A percentile compares a stretch with the other conserved stretches of the same genome.
These are phyloP conservation scores for Dendroctonus valens DNA, from an alignment of 1,140 invertebrate genomes.

Conservation along the genomic window DNA sequence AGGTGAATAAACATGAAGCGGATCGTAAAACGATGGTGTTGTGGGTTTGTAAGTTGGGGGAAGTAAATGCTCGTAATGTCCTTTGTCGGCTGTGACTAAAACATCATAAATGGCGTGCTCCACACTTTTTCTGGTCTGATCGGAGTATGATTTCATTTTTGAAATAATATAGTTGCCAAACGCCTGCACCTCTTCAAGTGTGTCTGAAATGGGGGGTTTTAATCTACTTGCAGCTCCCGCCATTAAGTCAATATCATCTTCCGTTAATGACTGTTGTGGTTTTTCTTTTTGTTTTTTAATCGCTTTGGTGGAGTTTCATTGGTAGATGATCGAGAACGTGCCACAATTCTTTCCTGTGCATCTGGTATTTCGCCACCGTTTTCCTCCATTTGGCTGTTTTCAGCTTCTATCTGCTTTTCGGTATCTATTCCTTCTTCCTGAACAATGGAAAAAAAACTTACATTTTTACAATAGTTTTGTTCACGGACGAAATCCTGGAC, in stretches of 20 bases:
- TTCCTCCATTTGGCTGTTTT: conserved; percentile 6
- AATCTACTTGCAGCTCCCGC: conserved; percentile 14
- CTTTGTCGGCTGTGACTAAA: conserved; percentile 13
- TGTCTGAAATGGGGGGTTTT: conserved; percentile 11
- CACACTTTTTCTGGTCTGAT: conserved; percentile 6
- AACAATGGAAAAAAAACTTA: neutral
- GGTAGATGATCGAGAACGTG: conserved; percentile 15
- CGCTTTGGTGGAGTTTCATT: conserved; percentile 7
- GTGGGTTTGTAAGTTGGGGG: conserved; percentile 15
- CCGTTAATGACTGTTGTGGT: conserved; percentile 9
- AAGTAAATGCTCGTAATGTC: conserved; percentile 15
- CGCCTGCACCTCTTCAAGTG: conserved; percentile 16
- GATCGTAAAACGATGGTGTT: conserved; percentile 12
- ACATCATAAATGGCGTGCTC: conserved; percentile 16
- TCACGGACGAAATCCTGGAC: conserved; percentile 1
- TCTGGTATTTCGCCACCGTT: conserved; percentile 10
- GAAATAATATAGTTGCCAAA: conserved; percentile 22
- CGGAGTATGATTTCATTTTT: conserved; percentile 21
- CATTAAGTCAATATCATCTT: conserved; percentile 21
- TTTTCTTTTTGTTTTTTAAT: no score
- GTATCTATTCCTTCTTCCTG: conserved; percentile 9
- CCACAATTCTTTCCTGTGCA: conserved; percentile 6
- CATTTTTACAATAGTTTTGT: conserved; percentile 1
- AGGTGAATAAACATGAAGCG: conserved; percentile 6
- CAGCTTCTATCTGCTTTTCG: conserved; percentile 7